Base-by-base conservation (phyloP, 2,113 vertebrate species). In the Sterrhoptilus dennistouni region DNA sequence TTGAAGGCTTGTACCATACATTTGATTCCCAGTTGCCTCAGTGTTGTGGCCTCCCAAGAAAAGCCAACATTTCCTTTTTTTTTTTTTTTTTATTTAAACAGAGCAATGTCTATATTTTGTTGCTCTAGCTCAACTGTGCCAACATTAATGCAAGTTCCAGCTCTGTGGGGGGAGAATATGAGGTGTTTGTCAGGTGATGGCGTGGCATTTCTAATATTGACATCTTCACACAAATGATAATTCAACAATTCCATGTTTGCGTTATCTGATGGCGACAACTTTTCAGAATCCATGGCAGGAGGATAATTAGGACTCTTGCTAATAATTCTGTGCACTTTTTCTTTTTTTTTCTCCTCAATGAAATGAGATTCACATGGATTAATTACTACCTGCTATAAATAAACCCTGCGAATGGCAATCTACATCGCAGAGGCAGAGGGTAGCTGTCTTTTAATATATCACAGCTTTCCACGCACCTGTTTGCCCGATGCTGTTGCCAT, bases 301-400 rank as follows among this genome's bases (percentile, higher is more conserved):
- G 83, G 93, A 97, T 98, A 98, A 98, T 98, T 97, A 97, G 96
- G 95, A 93, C 86, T 96, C 89, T 96, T 96, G 97, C 93, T 98
- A 97, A 98, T 97, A 96, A 96, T 97, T 96, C 91, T 82, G 83
- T 54, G 90, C 71, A 2, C 22, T 87, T 94, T 79, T 89, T 40
- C 11, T 40, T 90, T 93, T 68, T 82, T 83, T 49, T 28, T 33
- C 59, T 77, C 53, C 87, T 96, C 96, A 96, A 91, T 97, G 97
- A 94, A 93, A 97, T 52, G 93, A 97, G 97, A 97, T 97, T 98
- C 96, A 89, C 96, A 92, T 17, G 96, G 97, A 98, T 98, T 98
- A 98, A 98, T 98, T 98, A 96, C 96, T 97, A 97, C 95, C 97
- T 98, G 95, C 98, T 98, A 98, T 98, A 98, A 98, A 98, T 98